Evolutionary conservation across 2,888 invertebrate genomes (phyloP), one percentile per base, ranked within the genome.

Genomic region (Phragmatobia fuliginosa): DNA sequence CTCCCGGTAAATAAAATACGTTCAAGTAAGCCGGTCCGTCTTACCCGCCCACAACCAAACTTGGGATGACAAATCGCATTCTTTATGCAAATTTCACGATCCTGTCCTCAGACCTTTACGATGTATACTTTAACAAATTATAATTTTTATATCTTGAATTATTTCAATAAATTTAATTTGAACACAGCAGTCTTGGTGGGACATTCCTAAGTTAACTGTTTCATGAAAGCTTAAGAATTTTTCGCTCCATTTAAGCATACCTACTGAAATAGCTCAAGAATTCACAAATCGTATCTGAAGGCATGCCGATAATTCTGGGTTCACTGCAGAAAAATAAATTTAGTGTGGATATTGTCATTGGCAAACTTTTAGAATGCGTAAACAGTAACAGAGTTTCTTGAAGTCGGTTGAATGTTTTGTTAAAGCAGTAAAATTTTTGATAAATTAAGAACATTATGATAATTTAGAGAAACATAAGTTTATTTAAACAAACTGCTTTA

Each of bases 311-410:
- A 63, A 61, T 63, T 58, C 16, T 41, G 36, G 41, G 41, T 45
- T 21, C 33, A 82, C 76, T 76, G 79, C 83, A 84, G 78, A 80
- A 82, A 83, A 83, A 62, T 18, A 86, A 83, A 74, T 76, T 80
- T 85, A 86, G 88, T 88, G 86, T 88, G 86, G 84, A 81, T 80
- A 79, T 70, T 72, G 71, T 66, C 76, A 65, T 72, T 73, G 68
- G 78, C 60, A 74, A 68, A 69, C 61, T 66, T 67, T 58, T 62
- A 66, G 59, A 56, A 63, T 52, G 76, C 79, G 81, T 74, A 88
- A 92, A 89, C 87, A 90, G 89, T 88, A 91, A 92, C 92, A 91
- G 91, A 90, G 91, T 90, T 88, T 88, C 90, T 90, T 91, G 89
- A n/a, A 88, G 90, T 88, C 83, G 86, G 84, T 85, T 88, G 88